A percentile compares a stretch with the other conserved stretches of the same genome.
These are phyloP conservation scores for Mythimna loreyi DNA, from an alignment of 2,888 invertebrate species.

Conservation along the genomic window DNA sequence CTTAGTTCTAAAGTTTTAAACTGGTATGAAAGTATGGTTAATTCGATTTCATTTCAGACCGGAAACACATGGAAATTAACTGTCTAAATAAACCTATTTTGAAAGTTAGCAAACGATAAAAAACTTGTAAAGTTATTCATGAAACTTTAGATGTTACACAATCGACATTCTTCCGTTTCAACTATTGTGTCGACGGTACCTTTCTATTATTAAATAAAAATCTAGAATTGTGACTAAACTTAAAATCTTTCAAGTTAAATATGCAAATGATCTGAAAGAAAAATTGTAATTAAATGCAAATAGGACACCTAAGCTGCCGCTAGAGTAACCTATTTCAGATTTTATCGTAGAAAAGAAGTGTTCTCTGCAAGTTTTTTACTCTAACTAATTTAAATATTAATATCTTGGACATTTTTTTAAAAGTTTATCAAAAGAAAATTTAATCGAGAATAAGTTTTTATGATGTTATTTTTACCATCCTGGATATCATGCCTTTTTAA, in stretches of 20 bases:
- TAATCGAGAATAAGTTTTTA: background rate
- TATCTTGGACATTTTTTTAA: background rate
- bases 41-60: too few species aligned
- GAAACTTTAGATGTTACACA: background rate
- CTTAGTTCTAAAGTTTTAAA: background rate
- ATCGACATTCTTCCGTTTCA: background rate
- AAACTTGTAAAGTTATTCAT: too few species aligned
- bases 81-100: background rate
- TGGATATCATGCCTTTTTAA: background rate
- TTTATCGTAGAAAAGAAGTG: conserved; percentile 9
- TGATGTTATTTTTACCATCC: background rate
- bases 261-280: conserved; percentile 31
- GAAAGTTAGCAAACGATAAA: background rate
- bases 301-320: conserved; percentile 17
- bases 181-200: conserved; percentile 9
- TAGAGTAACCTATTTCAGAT: conserved; percentile 38
- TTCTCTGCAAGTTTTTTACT: conserved; percentile 17
- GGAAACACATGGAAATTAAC: background rate
- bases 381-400: conserved; percentile 41
- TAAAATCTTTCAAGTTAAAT: conserved; percentile 11
- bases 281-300: conserved; percentile 46
- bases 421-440: background rate
- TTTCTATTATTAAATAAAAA: conserved; percentile 13
- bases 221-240: conserved; percentile 14
- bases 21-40: background rate